These are phyloP conservation scores for Lithobates sylvaticus DNA, from an alignment of 2,797 vertebrate species.

Conservation along the genomic window DNA sequence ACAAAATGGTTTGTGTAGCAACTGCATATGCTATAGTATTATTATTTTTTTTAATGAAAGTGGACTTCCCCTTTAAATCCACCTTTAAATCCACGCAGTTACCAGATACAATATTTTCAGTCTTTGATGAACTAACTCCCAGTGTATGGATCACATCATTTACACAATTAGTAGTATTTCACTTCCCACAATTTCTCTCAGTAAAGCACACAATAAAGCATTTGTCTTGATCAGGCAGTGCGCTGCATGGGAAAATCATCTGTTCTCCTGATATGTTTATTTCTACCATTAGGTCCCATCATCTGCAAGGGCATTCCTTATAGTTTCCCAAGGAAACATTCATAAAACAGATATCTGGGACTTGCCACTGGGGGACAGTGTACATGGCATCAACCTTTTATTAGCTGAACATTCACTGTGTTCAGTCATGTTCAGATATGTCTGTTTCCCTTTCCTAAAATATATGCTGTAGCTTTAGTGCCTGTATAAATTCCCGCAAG, in stretches of 20 bases:
- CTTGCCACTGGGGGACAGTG: slow-evolving; percentile 49
- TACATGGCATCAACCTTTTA: slow-evolving; percentile 10
- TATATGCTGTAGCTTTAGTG: background rate
- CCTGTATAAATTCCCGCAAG: background rate
- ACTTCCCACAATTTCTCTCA: background rate
- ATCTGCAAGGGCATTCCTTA: slow-evolving; percentile 20
- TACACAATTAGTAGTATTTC: background rate
- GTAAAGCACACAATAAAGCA: background rate
- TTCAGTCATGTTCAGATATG: background rate
- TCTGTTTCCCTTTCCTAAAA: background rate
- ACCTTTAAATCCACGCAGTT: too few relatives aligned
- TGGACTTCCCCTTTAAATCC: too few relatives aligned
- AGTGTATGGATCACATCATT: background rate
- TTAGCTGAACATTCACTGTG: background rate
- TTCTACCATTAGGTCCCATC: slow-evolving; percentile 28
- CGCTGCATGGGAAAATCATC: slow-evolving; percentile 18
- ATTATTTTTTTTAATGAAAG: too few relatives aligned
- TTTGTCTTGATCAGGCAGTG: background rate
- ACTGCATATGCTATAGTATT: too few relatives aligned
- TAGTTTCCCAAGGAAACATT: slow-evolving; percentile 38
- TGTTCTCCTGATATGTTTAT: slow-evolving; percentile 24
- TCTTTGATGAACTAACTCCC: background rate
- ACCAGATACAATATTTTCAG: too few relatives aligned
- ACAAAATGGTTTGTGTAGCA: too few relatives aligned
- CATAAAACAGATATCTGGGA: slow-evolving; percentile 21